Percentiles rank a stretch among this genome's conserved stretches.
phyloP scores from a whole-genome alignment of 2,797 vertebrate species.

The Euphonia xanthogaster region DNA sequence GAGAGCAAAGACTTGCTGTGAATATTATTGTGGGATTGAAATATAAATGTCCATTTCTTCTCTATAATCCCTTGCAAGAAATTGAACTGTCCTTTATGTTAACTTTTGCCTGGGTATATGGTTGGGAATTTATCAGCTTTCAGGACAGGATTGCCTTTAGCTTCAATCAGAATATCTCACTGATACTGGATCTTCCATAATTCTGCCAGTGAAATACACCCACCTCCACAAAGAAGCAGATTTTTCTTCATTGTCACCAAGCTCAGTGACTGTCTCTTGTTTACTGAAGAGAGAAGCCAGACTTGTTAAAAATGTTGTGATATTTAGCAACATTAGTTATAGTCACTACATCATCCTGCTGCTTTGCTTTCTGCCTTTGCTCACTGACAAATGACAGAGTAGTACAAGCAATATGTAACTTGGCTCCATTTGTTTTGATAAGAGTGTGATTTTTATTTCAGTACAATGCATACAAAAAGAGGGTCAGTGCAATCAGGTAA shows the following conservation, averaged over 20 bases:
- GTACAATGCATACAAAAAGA: background rate
- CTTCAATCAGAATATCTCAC: background rate
- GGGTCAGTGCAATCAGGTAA: background rate
- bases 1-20: background rate
- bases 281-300: constrained; percentile 40
- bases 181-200: background rate
- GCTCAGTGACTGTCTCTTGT: constrained; percentile 21
- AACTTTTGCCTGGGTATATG: background rate
- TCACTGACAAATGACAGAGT: constrained; percentile 43
- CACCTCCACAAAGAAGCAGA: background rate
- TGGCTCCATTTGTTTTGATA: constrained; percentile 1
- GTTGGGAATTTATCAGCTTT: background rate
- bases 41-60: constrained; percentile 24
- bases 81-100: background rate
- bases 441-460: background rate
- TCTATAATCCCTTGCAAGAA: constrained; percentile 23
- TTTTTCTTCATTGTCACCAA: constrained; percentile 39
- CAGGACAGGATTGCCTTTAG: background rate
- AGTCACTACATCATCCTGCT: constrained; percentile 50
- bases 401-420: constrained; percentile 21
- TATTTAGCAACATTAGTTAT: constrained; percentile 51
- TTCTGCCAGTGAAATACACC: background rate
- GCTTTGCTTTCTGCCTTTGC: constrained; percentile 36
- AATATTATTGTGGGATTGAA: constrained; percentile 8
- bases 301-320: constrained; percentile 53